Evolutionary conservation across 2,888 invertebrate genomes (phyloP).

Genomic region (Penaeus monodon): DNA sequence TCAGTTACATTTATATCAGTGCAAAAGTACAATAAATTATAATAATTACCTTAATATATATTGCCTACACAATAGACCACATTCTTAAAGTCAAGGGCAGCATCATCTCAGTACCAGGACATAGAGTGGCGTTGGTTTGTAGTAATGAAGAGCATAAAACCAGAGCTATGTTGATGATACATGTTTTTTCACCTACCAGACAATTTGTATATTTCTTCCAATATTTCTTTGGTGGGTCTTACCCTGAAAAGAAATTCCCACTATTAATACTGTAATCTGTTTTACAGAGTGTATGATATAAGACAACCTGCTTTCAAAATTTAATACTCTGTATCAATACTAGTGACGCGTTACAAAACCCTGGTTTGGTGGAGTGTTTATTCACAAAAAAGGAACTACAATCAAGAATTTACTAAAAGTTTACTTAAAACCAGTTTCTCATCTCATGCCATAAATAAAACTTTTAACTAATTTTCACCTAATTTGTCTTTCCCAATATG

Average conservation of each 20-base stretch:
- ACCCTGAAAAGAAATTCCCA: conserved; percentile 77
- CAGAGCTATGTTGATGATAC: conserved; percentile 93
- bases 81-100: conserved; percentile 97
- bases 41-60: conserved; percentile 86
- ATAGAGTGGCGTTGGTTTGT: conserved; percentile 97
- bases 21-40: neutral
- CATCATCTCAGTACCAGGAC: conserved; percentile 99
- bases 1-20: neutral
- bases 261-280: neutral
- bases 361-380: too few relatives aligned
- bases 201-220: conserved; percentile 98
- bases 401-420: too few relatives aligned
- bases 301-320: too few relatives aligned
- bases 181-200: conserved; percentile 98
- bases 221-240: conserved; percentile 95
- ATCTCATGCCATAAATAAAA: too few relatives aligned
- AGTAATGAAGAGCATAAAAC: conserved; percentile 98
- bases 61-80: conserved; percentile 98
- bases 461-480: too few relatives aligned
- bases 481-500: too few relatives aligned
- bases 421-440: too few relatives aligned
- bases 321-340: too few relatives aligned
- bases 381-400: too few relatives aligned
- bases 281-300: too few relatives aligned
- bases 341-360: too few relatives aligned